Evolutionary conservation across 2,797 vertebrate species (phyloP).

Genomic region (Ispidina lecontei): DNA sequence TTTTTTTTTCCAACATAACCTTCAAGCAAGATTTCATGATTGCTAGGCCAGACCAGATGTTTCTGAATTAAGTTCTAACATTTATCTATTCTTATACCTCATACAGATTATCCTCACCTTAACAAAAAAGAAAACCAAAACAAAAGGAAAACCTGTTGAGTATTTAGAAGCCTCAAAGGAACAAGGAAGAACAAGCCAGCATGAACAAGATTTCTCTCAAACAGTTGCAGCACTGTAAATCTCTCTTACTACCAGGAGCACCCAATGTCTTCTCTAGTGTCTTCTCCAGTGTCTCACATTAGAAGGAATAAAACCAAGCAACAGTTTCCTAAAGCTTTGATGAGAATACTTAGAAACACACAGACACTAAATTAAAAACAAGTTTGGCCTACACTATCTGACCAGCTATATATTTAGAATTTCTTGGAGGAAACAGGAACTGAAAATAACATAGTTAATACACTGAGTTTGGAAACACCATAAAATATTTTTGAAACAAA

Average conservation of each 20-base stretch:
- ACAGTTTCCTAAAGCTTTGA: neutral
- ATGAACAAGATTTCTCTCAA: neutral
- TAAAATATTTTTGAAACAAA: constrained; percentile 1
- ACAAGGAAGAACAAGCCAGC: neutral
- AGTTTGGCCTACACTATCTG: neutral
- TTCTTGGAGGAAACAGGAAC: neutral
- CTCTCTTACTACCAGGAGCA: neutral
- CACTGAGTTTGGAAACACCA: neutral
- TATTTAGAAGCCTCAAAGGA: neutral
- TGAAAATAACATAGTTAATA: neutral
- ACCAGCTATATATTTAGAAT: neutral
- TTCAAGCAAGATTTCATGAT: neutral
- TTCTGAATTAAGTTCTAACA: neutral
- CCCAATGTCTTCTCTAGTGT: neutral
- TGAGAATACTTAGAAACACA: neutral
- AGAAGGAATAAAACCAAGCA: neutral
- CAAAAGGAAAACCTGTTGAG: neutral
- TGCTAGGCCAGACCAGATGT: neutral
- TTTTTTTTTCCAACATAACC: neutral
- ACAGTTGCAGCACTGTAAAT: neutral
- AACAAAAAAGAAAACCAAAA: neutral
- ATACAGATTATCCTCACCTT: neutral
- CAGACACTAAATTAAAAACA: neutral
- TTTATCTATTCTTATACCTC: neutral
- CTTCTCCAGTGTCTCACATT: neutral